Evolutionary conservation across 2,113 vertebrate species (phyloP), one percentile per base, ranked within the genome.

Genomic region (Halcyon senegalensis): DNA sequence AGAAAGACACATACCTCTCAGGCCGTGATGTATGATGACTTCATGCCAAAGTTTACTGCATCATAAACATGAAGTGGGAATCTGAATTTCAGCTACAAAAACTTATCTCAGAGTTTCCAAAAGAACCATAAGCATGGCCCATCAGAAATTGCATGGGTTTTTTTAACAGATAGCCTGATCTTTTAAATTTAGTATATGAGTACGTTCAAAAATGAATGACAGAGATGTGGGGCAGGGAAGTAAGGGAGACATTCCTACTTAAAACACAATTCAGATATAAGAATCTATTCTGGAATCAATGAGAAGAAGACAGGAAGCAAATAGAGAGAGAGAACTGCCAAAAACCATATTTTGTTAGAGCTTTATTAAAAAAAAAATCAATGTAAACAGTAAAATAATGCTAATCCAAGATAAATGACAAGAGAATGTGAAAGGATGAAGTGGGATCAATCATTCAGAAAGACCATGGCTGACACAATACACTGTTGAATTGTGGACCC

Each of bases 261-360:
- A 48, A 67, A 92, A 81, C 48, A 2, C 16, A 25, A 43, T 43
- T 77, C 11, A 80, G 35, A 66, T 66, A 84, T 39, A 2, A 80
- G 8, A 28, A 23, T 8, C 25, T 69, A 5, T 37, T 68, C 21
- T 64, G n/a, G 9, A 80, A 58, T 24, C 16, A 14, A 4, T 59
- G 21, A 41, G 18, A 64, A 79, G 4, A 9, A 13, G 10, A 31
- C 11, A 69, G 66, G 33, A 69, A 77, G 5, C 1, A 89, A 53
- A 24, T 7, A 28, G 3, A 37, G 23, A 39, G 2, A 4, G 11
- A 73, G 4, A 76, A 76, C 9, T 7, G 5, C 19, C 11, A 64
- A 50, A 80, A 48, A 0, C 0, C 3, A 1, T n/a, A 17, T 50
- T 82, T 60, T 76, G 0, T 6, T 46, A 17, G 10, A 30, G n/a